phyloP scores from a whole-genome alignment of 2,113 vertebrate genomes.

The Corvus cornix region DNA sequence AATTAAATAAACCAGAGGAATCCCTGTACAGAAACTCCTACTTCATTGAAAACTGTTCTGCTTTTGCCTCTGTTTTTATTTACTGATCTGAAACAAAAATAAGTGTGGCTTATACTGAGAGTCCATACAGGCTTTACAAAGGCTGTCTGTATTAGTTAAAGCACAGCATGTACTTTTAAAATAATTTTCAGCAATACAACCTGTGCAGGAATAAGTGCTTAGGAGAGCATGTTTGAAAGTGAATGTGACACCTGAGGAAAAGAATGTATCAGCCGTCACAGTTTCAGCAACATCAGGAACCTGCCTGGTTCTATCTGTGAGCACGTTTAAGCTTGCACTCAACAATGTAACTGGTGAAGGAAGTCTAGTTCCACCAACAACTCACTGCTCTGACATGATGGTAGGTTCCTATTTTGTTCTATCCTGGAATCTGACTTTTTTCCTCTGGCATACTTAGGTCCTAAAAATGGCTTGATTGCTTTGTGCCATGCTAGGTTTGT shows the following conservation, averaged over 20 bases:
- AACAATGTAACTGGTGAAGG: not conserved
- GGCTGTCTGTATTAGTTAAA: not conserved
- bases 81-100: not conserved
- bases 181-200: not conserved
- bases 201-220: not conserved
- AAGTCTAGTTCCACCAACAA: not conserved
- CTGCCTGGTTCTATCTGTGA: not conserved
- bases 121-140: not conserved
- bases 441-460: not conserved
- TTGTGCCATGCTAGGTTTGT: not conserved
- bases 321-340: not conserved
- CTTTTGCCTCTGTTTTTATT: not conserved
- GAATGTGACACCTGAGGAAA: not conserved
- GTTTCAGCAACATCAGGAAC: not conserved
- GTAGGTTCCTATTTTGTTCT: not conserved
- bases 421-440: not conserved
- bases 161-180: not conserved
- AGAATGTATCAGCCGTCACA: not conserved
- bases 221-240: not conserved
- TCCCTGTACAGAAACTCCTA: not conserved
- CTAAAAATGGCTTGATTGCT: not conserved
- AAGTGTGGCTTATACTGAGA: not conserved
- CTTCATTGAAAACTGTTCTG: not conserved
- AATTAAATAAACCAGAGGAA: not conserved
- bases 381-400: not conserved